These are phyloP conservation scores for Clarias gariepinus DNA, from an alignment of 2,113 vertebrate genomes.

Conservation along the genomic window DNA sequence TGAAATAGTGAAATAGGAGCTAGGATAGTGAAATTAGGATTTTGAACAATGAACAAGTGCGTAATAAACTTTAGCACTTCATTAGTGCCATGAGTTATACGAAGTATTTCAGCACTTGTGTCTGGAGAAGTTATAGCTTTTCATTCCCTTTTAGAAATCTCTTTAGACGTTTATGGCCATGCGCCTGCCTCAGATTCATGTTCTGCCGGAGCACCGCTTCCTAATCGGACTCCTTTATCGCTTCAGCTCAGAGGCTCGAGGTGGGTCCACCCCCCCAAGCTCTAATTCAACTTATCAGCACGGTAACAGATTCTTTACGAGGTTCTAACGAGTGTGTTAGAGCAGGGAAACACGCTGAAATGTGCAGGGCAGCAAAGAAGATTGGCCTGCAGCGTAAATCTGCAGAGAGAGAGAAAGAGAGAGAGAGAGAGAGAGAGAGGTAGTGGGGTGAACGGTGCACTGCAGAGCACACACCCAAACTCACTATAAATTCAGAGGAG, in stretches of 20 bases:
- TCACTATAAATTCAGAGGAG: conserved; percentile 41
- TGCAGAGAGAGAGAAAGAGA: conserved; percentile 19
- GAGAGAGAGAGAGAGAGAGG: conserved; percentile 21
- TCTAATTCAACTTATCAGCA: neutral
- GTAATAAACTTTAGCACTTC: neutral
- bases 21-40: neutral
- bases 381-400: conserved; percentile 26
- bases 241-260: neutral
- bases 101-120: neutral
- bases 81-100: neutral
- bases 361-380: conserved; percentile 1
- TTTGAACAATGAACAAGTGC: neutral
- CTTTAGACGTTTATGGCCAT: neutral
- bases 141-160: neutral
- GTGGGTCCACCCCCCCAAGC: no score
- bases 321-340: neutral
- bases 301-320: neutral
- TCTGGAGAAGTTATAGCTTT: neutral
- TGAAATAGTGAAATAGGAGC: neutral
- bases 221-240: neutral
- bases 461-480: conserved; percentile 47
- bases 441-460: conserved; percentile 36
- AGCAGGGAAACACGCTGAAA: conserved; percentile 15
- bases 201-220: neutral
- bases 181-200: neutral